Evolutionary conservation across 1,140 invertebrate genomes (phyloP), one percentile per base, ranked within the genome.

Genomic region (Choristoneura fumiferana): DNA sequence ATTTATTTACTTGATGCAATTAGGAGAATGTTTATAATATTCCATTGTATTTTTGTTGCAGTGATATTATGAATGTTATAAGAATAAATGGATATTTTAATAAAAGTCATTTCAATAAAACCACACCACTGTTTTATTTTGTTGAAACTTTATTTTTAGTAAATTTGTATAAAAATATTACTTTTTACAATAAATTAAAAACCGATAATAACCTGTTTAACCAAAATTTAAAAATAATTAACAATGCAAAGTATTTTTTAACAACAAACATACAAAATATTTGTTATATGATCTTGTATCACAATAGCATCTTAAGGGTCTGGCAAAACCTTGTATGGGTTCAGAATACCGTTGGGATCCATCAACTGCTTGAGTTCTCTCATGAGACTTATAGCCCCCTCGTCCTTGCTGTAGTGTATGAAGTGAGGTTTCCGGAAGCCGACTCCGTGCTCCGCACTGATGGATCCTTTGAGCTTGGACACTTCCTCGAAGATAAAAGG

Each of bases 361-460:
- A 99, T 94, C 1, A 96, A 71, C 29, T 87, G 86, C 81, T 99
- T 99, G 9, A 99, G 78, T 17, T 94, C 83, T 33, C 92, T 92
- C 97, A 99, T 99, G 0, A 97, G 84, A 2, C 90, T 66, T 13
- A 99, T 92, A 1, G 95, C 94, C 22, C 93, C 91, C 9, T 89
- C 53, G 40, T 93, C 92, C 90, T 98, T 98, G 22, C 95, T 96
- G 81, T 95, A 95, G 62, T 94, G 93, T 9, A 99, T 92, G 83
- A 94, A 98, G 58, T 97, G 91, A 13, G 94, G 92, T 78, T 99
- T 99, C 40, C 95, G 93, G 67, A 97, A 95, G 1, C 98, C 98
- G 12, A 99, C 93, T 0, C 98, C 98, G 86, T 99, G 98, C 84
- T 99, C 98, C 2, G 98, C 97, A 79, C 96, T 98, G 4, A 99